Evolutionary conservation across 2,797 vertebrate genomes (phyloP), one percentile per base, ranked within the genome.

Genomic region (Knipowitschia caucasica): DNA sequence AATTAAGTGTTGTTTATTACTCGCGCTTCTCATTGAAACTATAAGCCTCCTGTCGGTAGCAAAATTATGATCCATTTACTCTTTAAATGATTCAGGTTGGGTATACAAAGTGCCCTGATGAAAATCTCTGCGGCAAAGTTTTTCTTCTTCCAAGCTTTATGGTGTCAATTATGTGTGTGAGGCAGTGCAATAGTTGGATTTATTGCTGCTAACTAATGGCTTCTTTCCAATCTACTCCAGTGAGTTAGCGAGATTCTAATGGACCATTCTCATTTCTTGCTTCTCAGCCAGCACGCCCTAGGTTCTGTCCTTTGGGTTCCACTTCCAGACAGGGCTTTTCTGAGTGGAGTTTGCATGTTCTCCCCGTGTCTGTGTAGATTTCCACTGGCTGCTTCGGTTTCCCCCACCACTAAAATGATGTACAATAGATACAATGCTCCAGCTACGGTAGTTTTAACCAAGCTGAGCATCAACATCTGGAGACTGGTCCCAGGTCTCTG

Each of bases 251-350:
- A 64, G 56, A 59, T 62, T 51, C 20, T 21, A 35, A 44, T 44
- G 36, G n/a, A n/a, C n/a, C 64, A 67, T 60, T 59, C 59, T 62
- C 64, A 58, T 58, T 80, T 67, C 60, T n/a, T n/a, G n/a, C n/a
- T n/a, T n/a, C n/a, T n/a, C n/a, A n/a, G n/a, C n/a, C n/a, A n/a
- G n/a, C n/a, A n/a, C n/a, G n/a, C n/a, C n/a, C n/a, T n/a, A n/a
- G n/a, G n/a, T n/a, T n/a, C n/a, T n/a, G n/a, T n/a, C n/a, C n/a
- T n/a, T n/a, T n/a, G n/a, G n/a, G n/a, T n/a, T n/a, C n/a, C n/a
- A n/a, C n/a, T n/a, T n/a, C n/a, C n/a, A n/a, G n/a, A n/a, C n/a
- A n/a, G n/a, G n/a, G n/a, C n/a, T n/a, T n/a, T n/a, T n/a, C n/a
- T n/a, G n/a, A n/a, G n/a, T n/a, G n/a, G n/a, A n/a, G n/a, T n/a